Base-by-base conservation (phyloP, 2,797 vertebrate species). In the Syngnathus rostellatus region DNA sequence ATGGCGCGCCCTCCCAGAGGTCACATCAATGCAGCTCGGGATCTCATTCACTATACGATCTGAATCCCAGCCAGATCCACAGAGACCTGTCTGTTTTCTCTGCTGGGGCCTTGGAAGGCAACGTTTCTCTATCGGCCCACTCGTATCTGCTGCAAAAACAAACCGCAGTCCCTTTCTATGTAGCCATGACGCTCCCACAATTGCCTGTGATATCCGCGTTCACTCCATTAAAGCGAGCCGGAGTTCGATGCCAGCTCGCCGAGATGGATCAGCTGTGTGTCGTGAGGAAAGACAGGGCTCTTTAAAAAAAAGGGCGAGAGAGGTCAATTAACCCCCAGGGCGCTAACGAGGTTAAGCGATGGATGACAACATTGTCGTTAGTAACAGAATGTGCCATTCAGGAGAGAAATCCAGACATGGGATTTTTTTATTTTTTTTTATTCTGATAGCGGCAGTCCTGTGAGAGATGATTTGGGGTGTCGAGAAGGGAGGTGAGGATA, bases 321-420 rank as follows among this genome's bases (percentile, higher is more conserved):
- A 64, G 68, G 80, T 83, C 80, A 85, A 85, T 87, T 80, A 83
- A 75, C 46, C 72, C 31, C 71, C 1, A 68, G 50, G 38, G 79
- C 80, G 84, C 81, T 80, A 90, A 88, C 85, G 73, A 88, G 80
- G 89, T 83, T 79, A 83, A 83, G 86, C 73, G 83, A 85, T 69
- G 86, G 87, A 83, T 90, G 89, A 88, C 86, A 88, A 84, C 72
- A 67, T 83, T 87, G 88, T 80, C 77, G 72, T 73, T 80, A 83
- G 89, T 86, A 87, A 90, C 86, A 90, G 89, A 90, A 90, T 77
- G 88, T 87, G 83, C 87, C 86, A 76, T 74, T 88, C 84, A 83
- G 87, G 81, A 79, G 83, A 89, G 87, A 93, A 92, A 94, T 90
- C 90, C 92, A 94, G 94, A 94, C 93, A 89, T 89, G 83, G 83